Conservation (phyloP, 2,797 vertebrate genomes). For the Myripristis jacobus region DNA sequence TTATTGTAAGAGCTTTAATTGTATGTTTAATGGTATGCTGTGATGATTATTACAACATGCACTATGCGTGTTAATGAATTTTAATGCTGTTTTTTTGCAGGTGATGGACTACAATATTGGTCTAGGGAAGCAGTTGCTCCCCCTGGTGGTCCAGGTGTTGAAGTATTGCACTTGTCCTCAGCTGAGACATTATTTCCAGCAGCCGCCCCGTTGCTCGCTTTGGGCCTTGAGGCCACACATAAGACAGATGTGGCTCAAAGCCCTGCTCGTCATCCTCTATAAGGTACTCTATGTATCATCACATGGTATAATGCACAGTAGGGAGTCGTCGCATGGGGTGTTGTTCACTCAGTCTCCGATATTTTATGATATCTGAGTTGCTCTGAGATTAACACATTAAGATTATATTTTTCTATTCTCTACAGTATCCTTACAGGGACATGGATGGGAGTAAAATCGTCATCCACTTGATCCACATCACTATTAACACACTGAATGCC, state of each 20-base stretch:
- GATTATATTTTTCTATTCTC: conserved; percentile 25
- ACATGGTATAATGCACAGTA: background rate
- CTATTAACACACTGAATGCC: conserved; percentile 97
- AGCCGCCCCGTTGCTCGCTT: conserved; percentile 96
- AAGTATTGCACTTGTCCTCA: conserved; percentile 98
- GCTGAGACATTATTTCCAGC: conserved; percentile 98
- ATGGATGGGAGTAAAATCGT: conserved; percentile 97
- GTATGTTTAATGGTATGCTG: background rate
- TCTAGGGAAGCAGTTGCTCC: conserved; percentile 96
- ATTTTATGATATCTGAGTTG: background rate
- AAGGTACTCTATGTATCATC: conserved; percentile 84
- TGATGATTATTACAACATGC: background rate
- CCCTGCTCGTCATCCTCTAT: conserved; percentile 96
- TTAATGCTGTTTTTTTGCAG: conserved; percentile 78
- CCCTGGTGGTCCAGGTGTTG: conserved; percentile 97
- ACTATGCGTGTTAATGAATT: background rate
- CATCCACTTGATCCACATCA: conserved; percentile 97
- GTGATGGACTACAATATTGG: conserved; percentile 99
- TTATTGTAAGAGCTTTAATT: background rate
- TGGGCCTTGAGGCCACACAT: conserved; percentile 97
- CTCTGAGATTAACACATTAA: background rate
- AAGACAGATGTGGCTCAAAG: conserved; percentile 98
- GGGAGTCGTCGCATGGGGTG: background rate
- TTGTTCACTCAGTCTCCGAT: background rate
- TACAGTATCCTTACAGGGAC: conserved; percentile 98